Conservation (phyloP, 2,113 vertebrate species). For the Vidua chalybeata region DNA sequence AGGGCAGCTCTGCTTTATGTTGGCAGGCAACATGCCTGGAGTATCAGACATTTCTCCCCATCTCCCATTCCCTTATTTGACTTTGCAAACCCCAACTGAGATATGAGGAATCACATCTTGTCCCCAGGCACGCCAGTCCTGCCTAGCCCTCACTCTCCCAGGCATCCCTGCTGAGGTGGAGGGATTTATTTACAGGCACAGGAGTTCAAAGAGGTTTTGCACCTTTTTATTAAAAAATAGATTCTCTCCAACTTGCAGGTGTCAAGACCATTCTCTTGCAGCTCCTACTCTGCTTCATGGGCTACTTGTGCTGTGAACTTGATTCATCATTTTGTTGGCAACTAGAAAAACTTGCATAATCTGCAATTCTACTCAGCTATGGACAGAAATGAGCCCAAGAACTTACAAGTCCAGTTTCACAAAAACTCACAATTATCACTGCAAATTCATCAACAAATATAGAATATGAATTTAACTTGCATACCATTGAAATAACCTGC, state of each 20-base stretch:
- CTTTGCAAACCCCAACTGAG: not conserved
- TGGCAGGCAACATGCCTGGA: slow-evolving; percentile 16
- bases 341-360: not conserved
- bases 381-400: not conserved
- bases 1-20: not conserved
- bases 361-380: not conserved
- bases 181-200: not conserved
- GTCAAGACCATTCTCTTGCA: not conserved
- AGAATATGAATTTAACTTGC: not conserved
- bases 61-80: slow-evolving; percentile 28
- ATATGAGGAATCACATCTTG: not conserved
- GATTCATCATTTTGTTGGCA: not conserved
- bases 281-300: not conserved
- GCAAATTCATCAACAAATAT: not conserved
- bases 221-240: not conserved
- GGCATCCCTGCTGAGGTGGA: not conserved
- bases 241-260: not conserved
- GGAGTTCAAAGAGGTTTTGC: not conserved
- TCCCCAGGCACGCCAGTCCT: not conserved
- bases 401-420: not conserved
- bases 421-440: not conserved
- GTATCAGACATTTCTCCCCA: not conserved
- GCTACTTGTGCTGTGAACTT: not conserved
- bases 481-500: not conserved
- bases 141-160: not conserved